These are phyloP conservation scores for Columba livia DNA, from an alignment of 2,113 vertebrate genomes.

Conservation along the genomic window DNA sequence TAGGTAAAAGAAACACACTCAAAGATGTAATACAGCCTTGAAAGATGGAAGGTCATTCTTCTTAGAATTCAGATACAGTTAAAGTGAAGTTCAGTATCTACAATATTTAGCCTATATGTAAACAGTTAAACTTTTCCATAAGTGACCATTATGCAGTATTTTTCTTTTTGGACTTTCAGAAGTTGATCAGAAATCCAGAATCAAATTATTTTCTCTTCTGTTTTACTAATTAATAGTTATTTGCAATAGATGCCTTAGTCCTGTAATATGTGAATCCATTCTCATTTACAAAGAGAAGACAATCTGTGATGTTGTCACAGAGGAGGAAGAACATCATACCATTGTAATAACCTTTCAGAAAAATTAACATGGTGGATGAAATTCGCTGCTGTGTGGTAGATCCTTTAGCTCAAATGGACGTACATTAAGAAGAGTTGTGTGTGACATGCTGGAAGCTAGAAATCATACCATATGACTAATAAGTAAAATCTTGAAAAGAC, in stretches of 20 bases:
- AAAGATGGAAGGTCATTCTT: not conserved
- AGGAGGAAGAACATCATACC: not conserved
- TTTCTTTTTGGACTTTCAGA: constrained; percentile 9
- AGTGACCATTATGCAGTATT: not conserved
- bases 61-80: not conserved
- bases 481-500: not conserved
- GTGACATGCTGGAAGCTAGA: not conserved
- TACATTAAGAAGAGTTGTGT: not conserved
- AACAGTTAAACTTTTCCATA: not conserved
- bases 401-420: not conserved
- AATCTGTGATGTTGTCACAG: not conserved
- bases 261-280: not conserved
- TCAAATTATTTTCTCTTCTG: not conserved
- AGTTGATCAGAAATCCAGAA: not conserved
- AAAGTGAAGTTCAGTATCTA: not conserved
- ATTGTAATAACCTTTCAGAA: not conserved
- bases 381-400: not conserved
- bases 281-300: not conserved
- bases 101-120: not conserved
- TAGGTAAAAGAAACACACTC: not conserved
- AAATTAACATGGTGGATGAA: not conserved
- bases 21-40: not conserved
- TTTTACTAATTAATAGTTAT: not conserved
- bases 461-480: not conserved
- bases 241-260: not conserved